A percentile compares a stretch with the other conserved stretches of the same genome.
These are phyloP conservation scores for Andinoacara biseriatus DNA, from an alignment of 2,113 vertebrate species.

Conservation along the genomic window DNA sequence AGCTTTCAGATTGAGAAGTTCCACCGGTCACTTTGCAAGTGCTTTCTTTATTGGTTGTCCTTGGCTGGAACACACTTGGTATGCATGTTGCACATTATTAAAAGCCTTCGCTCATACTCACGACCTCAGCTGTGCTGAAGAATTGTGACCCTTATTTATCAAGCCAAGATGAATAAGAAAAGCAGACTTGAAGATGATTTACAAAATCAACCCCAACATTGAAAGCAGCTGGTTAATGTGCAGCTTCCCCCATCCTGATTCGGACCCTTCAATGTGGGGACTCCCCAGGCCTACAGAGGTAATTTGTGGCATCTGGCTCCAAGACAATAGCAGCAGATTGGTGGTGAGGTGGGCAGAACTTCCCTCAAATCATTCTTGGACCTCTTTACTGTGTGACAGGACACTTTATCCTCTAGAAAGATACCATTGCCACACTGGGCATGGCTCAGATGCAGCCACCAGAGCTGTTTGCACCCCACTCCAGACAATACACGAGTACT, in stretches of 20 bases:
- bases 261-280: rapidly evolving
- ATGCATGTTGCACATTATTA: constrained; percentile 30
- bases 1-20: constrained; percentile 23
- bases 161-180: neutral
- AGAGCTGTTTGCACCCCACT: no score
- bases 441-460: no score
- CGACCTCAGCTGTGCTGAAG: neutral
- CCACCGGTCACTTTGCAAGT: neutral
- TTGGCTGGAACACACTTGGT: constrained; percentile 36
- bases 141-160: constrained; percentile 1
- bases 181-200: neutral
- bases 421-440: no score
- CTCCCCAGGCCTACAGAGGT: neutral
- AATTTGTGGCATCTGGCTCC: neutral
- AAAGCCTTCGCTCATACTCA: constrained; percentile 7
- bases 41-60: constrained; percentile 11
- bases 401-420: no score
- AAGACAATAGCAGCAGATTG: neutral
- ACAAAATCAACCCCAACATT: neutral
- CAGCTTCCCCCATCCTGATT: no score
- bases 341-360: no score
- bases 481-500: no score
- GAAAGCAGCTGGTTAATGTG: neutral
- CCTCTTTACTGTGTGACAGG: no score
- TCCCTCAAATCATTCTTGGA: no score